These are phyloP conservation scores for Pogona vitticeps DNA, from an alignment of 2,113 vertebrate genomes.

Conservation along the genomic window DNA sequence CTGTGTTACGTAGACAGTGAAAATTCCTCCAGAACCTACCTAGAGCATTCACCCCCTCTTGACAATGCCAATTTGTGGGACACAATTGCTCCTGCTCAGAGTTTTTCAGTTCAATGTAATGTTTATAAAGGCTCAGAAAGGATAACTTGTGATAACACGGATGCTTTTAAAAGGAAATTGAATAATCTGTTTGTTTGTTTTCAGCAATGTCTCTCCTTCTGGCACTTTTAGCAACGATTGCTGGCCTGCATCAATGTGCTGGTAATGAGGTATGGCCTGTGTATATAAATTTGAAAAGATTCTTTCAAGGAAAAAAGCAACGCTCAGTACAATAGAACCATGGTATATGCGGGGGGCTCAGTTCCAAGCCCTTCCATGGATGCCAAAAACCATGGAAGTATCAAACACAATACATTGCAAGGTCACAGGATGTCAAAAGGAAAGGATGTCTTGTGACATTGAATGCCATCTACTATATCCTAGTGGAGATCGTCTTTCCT, in stretches of 20 bases:
- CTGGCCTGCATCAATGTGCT: background rate
- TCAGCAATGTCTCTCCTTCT: background rate
- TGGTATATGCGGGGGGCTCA: no score
- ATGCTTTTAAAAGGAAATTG: background rate
- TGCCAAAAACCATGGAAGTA: no score
- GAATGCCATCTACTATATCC: no score
- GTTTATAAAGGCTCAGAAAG: background rate
- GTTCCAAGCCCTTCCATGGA: no score
- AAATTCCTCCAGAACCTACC: background rate
- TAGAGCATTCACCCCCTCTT: no score
- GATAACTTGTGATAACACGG: background rate
- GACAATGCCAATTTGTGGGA: background rate
- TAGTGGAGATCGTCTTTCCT: no score
- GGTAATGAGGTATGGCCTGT: background rate
- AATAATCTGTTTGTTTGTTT: background rate
- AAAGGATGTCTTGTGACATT: no score
- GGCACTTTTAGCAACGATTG: background rate
- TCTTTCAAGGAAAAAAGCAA: background rate
- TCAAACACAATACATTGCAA: no score
- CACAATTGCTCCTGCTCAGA: background rate
- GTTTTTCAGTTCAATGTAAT: background rate
- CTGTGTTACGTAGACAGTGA: background rate
- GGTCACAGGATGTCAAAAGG: no score
- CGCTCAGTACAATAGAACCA: no score
- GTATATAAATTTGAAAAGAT: background rate